Evolutionary conservation across 2,888 invertebrate species (phyloP), one percentile per base, ranked within the genome.

Genomic region (Pterostichus niger): DNA sequence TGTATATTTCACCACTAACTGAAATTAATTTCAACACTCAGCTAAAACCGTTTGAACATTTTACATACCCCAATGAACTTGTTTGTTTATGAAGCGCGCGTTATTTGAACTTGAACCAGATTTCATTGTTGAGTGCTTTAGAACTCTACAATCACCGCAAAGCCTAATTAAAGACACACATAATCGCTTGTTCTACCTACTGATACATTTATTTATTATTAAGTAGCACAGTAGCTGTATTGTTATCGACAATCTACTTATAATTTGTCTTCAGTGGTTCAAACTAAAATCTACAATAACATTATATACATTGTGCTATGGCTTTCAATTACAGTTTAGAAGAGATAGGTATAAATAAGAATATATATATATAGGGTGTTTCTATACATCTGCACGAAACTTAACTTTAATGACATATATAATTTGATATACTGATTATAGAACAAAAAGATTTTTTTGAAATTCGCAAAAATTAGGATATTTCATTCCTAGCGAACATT

Each of bases 21-120:
- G 46, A 49, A 49, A 75, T 75, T 75, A 75, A 75, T 75, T 75
- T 75, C 73, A 49, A 40, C 15, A 52, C 49, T 31, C 46, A 49
- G 4, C 49, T 49, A 52, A 33, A 52, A 49, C 52, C 33, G 31
- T 75, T 52, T 75, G 49, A 75, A 49, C 49, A 75, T 75, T 75
- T 75, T 52, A 33, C 52, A 49, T 52, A 40, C 75, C 9, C 17
- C 49, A 75, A 2, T 75, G 75, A 75, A 52, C 52, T 75, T 75
- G 75, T 75, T 75, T 75, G 75, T 75, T 75, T 75, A 75, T 52
- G 13, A 64, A 49, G 49, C 49, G 33, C 35, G 13, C 33, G 33
- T 6, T 13, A 35, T 64, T 64, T 64, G 35, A 64, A 64, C 64
- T 64, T 64, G 64, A 64, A 64, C 64, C 35, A 64, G 13, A 64